Evolutionary conservation across 2,888 invertebrate species (phyloP).

Genomic region (Amblyjoppa fuscipennis): DNA sequence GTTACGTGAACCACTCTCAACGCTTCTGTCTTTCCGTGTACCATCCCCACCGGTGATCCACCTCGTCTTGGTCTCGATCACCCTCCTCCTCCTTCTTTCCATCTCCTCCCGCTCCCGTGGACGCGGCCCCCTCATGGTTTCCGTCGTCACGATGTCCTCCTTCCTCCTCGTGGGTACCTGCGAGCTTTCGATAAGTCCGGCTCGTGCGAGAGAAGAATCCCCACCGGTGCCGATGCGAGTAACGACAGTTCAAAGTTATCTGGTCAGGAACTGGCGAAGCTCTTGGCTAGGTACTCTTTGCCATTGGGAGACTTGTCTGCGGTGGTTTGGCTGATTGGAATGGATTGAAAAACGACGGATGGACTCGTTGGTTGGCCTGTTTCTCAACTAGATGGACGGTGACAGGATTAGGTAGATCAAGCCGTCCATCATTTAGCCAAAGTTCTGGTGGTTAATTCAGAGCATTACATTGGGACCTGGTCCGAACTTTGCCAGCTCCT

Average conservation of each 20-base stretch:
- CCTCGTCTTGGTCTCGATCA: conserved; percentile 1
- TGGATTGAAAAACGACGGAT: too few species aligned
- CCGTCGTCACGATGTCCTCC: not conserved
- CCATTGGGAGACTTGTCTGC: too few species aligned
- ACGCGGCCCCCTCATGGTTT: not conserved
- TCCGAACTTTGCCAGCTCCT: too few species aligned
- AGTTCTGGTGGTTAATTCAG: too few species aligned
- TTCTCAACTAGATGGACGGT: too few species aligned
- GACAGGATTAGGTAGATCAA: too few species aligned
- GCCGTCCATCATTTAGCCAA: too few species aligned
- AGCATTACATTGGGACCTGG: too few species aligned
- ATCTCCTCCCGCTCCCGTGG: not conserved
- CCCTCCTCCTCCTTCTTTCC: conserved; percentile 9
- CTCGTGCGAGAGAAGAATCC: conserved; percentile 9
- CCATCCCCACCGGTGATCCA: conserved; percentile 3
- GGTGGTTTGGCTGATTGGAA: too few species aligned
- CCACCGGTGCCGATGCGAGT: not conserved
- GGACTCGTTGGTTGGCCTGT: too few species aligned
- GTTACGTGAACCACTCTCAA: conserved; percentile 73
- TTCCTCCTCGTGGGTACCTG: not conserved
- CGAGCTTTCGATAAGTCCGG: conserved; percentile 23
- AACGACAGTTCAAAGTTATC: conserved; percentile 21
- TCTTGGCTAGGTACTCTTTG: not conserved
- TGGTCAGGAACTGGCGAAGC: not conserved
- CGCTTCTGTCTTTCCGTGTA: conserved; percentile 56